Evolutionary conservation across 2,888 invertebrate genomes (phyloP), one percentile per base, ranked within the genome.

Genomic region (Melieria omissa): DNA sequence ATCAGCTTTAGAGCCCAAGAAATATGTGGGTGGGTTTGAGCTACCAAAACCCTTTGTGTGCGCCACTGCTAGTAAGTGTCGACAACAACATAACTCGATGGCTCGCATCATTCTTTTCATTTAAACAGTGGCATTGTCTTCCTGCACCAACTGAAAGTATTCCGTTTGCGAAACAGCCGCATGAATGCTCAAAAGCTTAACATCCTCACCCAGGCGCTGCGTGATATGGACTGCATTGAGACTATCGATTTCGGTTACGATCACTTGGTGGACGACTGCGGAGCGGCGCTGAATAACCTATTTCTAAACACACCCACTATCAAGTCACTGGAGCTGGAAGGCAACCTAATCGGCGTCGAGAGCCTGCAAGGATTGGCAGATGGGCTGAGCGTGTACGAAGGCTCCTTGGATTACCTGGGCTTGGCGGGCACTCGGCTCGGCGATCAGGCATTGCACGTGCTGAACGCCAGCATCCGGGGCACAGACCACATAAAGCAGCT

Each of bases 131-230:
- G 45, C 5, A 54, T 65, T 12, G 8, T 14, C 77, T 71, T 45
- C 0, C 58, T 85, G 9, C 4, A 54, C 0, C 73, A 78, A 9
- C 73, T 85, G 0, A 75, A 78, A 65, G 67, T 73, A 6, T 83
- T 85, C 49, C 81, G 82, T 4, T 68, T 85, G 57, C 81, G 84
- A 14, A 82, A 83, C 58, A 85, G 84, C 46, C 80, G 79, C 5
- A 80, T 85, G 82, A 81, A 84, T 68, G 57, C 63, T 1, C 67
- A 75, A 4, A 85, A 85, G 65, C 54, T 85, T 0, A 63, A 78
- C 6, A 79, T 77, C 0, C 16, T 85, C 12, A 63, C 78, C 0
- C 73, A 80, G 1, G 74, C 73, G 0, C 68, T 85, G 0, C 79
- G 75, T 4, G n/a, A 52, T 0, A 12, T 84, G 9, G 68, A 72